These are phyloP conservation scores for Zaprionus tsacasi DNA, from an alignment of 1,140 invertebrate species.

Conservation along the genomic window DNA sequence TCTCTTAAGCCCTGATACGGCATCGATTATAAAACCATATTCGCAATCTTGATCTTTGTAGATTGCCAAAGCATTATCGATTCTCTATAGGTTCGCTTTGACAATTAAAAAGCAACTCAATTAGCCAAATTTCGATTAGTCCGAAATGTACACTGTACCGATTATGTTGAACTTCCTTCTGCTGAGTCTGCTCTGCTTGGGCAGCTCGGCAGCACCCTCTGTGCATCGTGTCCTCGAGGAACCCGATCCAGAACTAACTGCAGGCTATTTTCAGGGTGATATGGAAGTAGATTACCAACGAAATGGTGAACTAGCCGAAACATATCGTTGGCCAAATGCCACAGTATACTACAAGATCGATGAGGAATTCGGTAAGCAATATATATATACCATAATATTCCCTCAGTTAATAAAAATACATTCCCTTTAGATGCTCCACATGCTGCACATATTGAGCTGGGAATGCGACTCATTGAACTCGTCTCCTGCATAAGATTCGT, in stretches of 20 bases:
- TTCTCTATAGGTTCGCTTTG: background rate
- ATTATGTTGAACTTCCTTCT: constrained; percentile 20
- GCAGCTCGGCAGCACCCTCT: constrained; percentile 33
- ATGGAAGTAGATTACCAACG: constrained; percentile 52
- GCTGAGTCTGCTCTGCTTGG: constrained; percentile 23
- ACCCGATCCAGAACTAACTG: constrained; percentile 59
- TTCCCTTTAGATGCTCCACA: constrained; percentile 21
- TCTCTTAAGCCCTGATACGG: background rate
- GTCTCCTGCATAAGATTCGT: constrained; percentile 70
- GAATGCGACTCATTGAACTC: constrained; percentile 77
- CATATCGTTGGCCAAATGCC: constrained; percentile 63
- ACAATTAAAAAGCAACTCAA: background rate
- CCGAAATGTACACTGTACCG: constrained; percentile 37
- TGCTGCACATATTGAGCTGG: constrained; percentile 52
- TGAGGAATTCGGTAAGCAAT: constrained; percentile 60
- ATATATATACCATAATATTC: background rate
- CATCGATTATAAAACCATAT: background rate
- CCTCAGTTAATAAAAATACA: background rate
- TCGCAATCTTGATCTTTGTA: background rate
- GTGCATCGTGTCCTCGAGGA: constrained; percentile 4
- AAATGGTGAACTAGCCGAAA: constrained; percentile 37
- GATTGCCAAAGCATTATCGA: background rate
- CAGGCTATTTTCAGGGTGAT: constrained; percentile 65
- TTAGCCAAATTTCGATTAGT: constrained; percentile 29
- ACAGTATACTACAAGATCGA: constrained; percentile 83